phyloP scores from a whole-genome alignment of 2,113 vertebrate species.

The Antennarius striatus region DNA sequence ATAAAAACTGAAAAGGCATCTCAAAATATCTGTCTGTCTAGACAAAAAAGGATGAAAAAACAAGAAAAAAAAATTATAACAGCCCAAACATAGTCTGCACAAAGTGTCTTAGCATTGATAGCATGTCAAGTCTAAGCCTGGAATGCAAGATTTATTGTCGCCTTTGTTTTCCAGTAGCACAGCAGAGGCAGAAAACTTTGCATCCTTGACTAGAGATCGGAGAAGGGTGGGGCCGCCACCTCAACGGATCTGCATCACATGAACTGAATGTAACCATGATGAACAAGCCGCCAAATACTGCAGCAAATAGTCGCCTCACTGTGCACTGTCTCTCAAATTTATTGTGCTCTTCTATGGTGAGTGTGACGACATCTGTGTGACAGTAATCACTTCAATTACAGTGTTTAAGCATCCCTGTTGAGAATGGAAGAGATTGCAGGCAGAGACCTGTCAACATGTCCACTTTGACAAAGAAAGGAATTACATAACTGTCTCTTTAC shows the following conservation, averaged over 20 bases:
- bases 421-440: conserved; percentile 37
- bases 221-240: conserved; percentile 51
- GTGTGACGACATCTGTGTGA: conserved; percentile 38
- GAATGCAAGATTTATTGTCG: conserved; percentile 45
- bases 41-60: conserved; percentile 21
- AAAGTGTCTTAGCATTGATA: conserved; percentile 27
- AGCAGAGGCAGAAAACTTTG: conserved; percentile 38
- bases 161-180: conserved; percentile 40
- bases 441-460: conserved; percentile 42
- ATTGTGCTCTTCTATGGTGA: conserved; percentile 22
- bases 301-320: conserved; percentile 16
- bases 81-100: not conserved
- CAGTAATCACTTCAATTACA: conserved; percentile 52
- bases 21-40: conserved; percentile 40
- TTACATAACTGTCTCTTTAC: conserved; percentile 48
- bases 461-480: conserved; percentile 32
- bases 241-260: conserved; percentile 37
- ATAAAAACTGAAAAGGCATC: conserved; percentile 38
- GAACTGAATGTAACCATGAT: conserved; percentile 18
- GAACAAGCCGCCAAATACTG: conserved; percentile 19
- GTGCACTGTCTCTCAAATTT: conserved; percentile 46
- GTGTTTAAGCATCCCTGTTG: conserved; percentile 22
- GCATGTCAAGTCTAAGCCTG: conserved; percentile 28
- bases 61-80: conserved; percentile 10
- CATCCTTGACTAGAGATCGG: conserved; percentile 48